Conservation (phyloP, 2,113 vertebrate genomes). For the Myocastor coypus region DNA sequence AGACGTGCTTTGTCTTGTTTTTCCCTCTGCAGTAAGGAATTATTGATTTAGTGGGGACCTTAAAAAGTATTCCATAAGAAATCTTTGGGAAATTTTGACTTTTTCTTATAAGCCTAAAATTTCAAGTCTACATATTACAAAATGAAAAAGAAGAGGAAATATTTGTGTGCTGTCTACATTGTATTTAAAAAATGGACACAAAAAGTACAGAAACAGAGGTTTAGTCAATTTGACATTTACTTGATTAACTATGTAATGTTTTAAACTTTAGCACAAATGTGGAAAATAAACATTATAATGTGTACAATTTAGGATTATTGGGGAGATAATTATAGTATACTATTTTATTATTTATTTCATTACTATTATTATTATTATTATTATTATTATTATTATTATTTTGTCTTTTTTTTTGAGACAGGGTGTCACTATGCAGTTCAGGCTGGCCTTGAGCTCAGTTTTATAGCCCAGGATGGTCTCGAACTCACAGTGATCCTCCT, state of each 20-base stretch:
- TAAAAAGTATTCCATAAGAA: neutral
- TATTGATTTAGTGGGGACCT: neutral
- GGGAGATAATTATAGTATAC: neutral
- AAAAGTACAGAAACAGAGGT: neutral
- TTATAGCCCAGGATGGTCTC: no score
- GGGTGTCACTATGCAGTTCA: no score
- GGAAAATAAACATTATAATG: neutral
- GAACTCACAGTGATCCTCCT: no score
- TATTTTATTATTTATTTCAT: no score
- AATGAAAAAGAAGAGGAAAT: neutral
- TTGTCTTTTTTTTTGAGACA: no score
- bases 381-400: no score
- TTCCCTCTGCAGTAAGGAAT: neutral
- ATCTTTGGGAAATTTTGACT: conserved; percentile 2
- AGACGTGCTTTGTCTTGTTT: neutral
- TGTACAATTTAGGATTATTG: neutral
- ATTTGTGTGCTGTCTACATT: neutral
- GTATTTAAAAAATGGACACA: neutral
- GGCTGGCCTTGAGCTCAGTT: no score
- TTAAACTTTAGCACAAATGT: neutral
- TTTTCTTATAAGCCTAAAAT: neutral
- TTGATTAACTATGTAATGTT: neutral
- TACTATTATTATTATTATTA: no score
- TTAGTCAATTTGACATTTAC: neutral
- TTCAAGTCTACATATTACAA: neutral